These are phyloP conservation scores for Typhlichthys subterraneus DNA, from an alignment of 2,797 vertebrate genomes.

Conservation along the genomic window DNA sequence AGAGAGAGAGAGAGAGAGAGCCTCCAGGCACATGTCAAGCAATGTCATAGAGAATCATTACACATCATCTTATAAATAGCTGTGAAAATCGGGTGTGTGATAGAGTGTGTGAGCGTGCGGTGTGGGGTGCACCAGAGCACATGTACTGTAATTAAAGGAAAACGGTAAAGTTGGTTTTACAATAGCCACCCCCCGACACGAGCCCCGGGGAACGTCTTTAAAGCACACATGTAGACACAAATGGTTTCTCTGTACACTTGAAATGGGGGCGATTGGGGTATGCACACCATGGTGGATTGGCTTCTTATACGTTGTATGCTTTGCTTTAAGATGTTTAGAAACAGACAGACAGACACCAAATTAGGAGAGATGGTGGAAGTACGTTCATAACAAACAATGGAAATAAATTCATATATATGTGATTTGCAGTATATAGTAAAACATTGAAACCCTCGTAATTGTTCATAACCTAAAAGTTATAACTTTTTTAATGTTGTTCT, in stretches of 20 bases:
- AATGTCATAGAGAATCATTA: conserved; percentile 80
- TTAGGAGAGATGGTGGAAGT: too few relatives aligned
- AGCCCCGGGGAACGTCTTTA: conserved; percentile 57
- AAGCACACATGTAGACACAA: conserved; percentile 33
- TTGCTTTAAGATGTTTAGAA: conserved; percentile 1
- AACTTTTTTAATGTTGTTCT: too few relatives aligned
- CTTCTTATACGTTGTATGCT: conserved; percentile 23
- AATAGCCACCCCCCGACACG: not conserved
- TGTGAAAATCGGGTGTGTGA: conserved; percentile 64
- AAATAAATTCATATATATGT: too few relatives aligned
- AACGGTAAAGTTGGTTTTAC: conserved; percentile 73
- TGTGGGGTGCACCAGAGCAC: conserved; percentile 60
- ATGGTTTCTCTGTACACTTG: conserved; percentile 43
- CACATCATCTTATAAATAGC: conserved; percentile 78
- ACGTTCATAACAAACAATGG: too few relatives aligned
- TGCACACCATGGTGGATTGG: conserved; percentile 14
- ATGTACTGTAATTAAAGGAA: conserved; percentile 68
- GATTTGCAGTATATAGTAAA: too few relatives aligned
- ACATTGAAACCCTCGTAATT: too few relatives aligned
- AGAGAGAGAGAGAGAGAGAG: conserved; percentile 48
- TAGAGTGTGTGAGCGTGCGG: conserved; percentile 30
- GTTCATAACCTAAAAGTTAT: too few relatives aligned
- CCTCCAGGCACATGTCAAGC: conserved; percentile 77
- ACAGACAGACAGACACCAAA: conserved; percentile 11
- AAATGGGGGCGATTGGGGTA: conserved; percentile 8